Conservation (phyloP, 2,888 invertebrate genomes). For the Stenodera caucasica region DNA sequence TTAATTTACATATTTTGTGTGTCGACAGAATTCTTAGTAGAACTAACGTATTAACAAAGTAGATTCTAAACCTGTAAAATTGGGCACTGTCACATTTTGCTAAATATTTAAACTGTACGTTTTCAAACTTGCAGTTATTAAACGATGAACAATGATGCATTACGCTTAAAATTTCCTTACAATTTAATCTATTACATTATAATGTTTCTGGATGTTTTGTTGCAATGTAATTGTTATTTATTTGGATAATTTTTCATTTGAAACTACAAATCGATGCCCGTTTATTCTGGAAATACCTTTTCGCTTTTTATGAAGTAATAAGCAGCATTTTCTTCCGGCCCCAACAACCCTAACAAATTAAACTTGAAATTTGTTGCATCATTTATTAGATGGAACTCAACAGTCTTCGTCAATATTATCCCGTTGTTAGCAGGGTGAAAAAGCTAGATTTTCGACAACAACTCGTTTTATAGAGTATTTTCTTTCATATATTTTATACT, state of each 20-base stretch:
- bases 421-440: no score
- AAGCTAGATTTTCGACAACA: no score
- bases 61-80: constrained; percentile 13
- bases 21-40: constrained; percentile 33
- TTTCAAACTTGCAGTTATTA: constrained; percentile 28
- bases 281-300: no score
- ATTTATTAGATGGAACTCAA: not conserved
- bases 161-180: constrained; percentile 12
- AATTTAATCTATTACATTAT: no score
- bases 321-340: no score
- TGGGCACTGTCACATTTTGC: constrained; percentile 8
- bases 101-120: constrained; percentile 10
- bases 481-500: no score
- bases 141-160: constrained; percentile 33
- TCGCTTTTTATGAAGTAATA: not conserved
- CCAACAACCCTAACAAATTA: not conserved
- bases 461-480: no score
- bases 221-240: no score
- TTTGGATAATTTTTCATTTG: no score
- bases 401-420: not conserved
- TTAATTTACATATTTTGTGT: constrained; percentile 44
- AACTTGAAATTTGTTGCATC: not conserved
- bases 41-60: constrained; percentile 21
- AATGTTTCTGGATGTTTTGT: no score
- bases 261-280: no score